These are phyloP conservation scores for Cotesia congregata DNA, from an alignment of 2,888 invertebrate genomes.

Conservation along the genomic window DNA sequence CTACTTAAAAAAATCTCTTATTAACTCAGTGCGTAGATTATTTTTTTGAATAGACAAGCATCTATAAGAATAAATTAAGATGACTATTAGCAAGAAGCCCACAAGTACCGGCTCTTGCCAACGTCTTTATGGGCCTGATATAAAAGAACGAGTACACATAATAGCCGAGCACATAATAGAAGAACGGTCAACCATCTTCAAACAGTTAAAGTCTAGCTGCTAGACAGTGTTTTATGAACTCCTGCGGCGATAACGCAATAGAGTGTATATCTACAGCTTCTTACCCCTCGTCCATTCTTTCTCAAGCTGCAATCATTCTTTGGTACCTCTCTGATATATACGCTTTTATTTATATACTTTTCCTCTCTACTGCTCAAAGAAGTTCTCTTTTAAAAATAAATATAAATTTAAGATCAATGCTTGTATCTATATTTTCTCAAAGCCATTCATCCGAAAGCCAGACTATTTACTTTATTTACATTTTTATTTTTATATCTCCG, in stretches of 20 bases:
- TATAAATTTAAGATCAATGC: background rate
- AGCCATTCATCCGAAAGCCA: background rate
- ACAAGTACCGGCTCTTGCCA: conserved; percentile 53
- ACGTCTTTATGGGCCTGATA: conserved; percentile 62
- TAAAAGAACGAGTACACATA: conserved; percentile 55
- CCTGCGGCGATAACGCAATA: conserved; percentile 53
- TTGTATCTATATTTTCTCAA: background rate
- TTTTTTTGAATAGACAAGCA: no score
- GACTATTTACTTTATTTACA: background rate
- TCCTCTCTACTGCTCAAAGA: background rate
- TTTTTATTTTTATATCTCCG: no score
- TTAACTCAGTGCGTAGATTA: no score
- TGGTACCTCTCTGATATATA: conserved; percentile 13
- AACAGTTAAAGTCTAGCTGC: conserved; percentile 48
- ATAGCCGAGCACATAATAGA: background rate
- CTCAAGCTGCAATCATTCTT: conserved; percentile 26
- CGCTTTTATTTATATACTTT: conserved; percentile 10
- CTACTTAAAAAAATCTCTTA: no score
- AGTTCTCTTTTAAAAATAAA: background rate
- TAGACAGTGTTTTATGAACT: conserved; percentile 62
- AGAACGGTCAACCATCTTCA: conserved; percentile 57
- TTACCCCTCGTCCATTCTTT: conserved; percentile 36
- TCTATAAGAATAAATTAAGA: conserved; percentile 43
- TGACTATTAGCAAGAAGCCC: conserved; percentile 54
- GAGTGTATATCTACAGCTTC: conserved; percentile 46